Evolutionary conservation across 2,888 invertebrate genomes (phyloP).

Genomic region (Drosophila seclusa): DNA sequence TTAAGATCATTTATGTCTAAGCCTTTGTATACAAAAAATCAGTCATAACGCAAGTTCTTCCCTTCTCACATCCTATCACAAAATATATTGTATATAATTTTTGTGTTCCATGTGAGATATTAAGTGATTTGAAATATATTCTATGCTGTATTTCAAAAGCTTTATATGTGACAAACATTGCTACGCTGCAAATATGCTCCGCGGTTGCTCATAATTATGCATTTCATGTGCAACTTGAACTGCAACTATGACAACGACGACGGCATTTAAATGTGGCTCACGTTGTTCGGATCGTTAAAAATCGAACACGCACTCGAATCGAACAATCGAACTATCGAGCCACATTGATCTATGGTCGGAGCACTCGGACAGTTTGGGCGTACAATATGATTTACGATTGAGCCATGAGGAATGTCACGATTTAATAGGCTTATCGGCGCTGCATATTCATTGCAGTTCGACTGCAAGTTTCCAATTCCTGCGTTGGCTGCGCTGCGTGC

Average conservation of each 20-base stretch:
- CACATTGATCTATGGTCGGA: slow-evolving; percentile 74
- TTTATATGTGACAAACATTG: slow-evolving; percentile 8
- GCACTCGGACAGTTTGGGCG: slow-evolving; percentile 21
- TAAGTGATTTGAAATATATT: neutral
- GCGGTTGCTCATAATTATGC: slow-evolving; percentile 36
- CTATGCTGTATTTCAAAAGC: neutral
- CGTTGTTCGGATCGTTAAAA: slow-evolving; percentile 75
- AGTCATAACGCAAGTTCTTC: neutral
- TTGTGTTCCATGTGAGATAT: neutral
- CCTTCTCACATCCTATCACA: neutral
- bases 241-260: slow-evolving; percentile 25
- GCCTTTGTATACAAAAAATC: neutral
- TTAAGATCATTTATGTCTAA: slow-evolving; percentile 9
- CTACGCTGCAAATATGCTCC: slow-evolving; percentile 11
- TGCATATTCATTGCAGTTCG: slow-evolving; percentile 31
- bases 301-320: slow-evolving; percentile 77
- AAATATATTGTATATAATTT: neutral
- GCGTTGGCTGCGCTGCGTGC: slow-evolving; percentile 68
- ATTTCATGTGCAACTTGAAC: slow-evolving; percentile 41
- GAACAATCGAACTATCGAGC: slow-evolving; percentile 64
- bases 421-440: slow-evolving; percentile 77
- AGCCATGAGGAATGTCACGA: slow-evolving; percentile 80
- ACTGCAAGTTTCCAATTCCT: slow-evolving; percentile 41
- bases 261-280: slow-evolving; percentile 67
- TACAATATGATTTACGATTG: slow-evolving; percentile 78